phyloP scores from a whole-genome alignment of 2,888 invertebrate species.

The Netelia inedita region DNA sequence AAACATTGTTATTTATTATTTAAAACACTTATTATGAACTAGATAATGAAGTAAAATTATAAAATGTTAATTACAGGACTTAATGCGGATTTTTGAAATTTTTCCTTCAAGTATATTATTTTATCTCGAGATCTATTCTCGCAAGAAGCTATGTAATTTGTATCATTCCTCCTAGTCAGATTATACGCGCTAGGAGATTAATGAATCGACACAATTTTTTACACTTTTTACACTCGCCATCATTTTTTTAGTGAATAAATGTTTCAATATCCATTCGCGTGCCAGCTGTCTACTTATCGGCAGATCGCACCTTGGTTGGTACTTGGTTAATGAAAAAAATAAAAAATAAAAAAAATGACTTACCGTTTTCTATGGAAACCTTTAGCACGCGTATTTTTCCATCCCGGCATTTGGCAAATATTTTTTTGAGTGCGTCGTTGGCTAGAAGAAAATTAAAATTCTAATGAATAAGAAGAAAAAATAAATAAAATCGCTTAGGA shows the following conservation, averaged over 20 bases:
- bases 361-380: constrained; percentile 95
- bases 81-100: too few relatives aligned
- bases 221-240: background rate
- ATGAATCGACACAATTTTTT: too few relatives aligned
- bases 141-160: too few relatives aligned
- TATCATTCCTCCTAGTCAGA: too few relatives aligned
- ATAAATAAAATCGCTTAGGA: constrained; percentile 59
- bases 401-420: constrained; percentile 93
- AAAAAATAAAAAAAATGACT: constrained; percentile 72
- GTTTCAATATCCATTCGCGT: background rate
- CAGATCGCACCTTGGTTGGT: background rate
- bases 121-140: too few relatives aligned
- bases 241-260: background rate
- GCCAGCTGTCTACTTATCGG: background rate
- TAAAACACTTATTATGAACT: too few relatives aligned
- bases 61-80: too few relatives aligned
- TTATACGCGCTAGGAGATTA: too few relatives aligned
- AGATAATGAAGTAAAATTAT: too few relatives aligned
- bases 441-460: constrained; percentile 87
- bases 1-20: too few relatives aligned
- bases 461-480: constrained; percentile 35
- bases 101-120: too few relatives aligned
- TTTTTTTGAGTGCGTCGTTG: constrained; percentile 92
- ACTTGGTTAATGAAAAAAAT: background rate
- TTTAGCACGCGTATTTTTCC: constrained; percentile 93